Base-by-base conservation (phyloP, 2,797 vertebrate genomes). In the Liparis tanakae region DNA sequence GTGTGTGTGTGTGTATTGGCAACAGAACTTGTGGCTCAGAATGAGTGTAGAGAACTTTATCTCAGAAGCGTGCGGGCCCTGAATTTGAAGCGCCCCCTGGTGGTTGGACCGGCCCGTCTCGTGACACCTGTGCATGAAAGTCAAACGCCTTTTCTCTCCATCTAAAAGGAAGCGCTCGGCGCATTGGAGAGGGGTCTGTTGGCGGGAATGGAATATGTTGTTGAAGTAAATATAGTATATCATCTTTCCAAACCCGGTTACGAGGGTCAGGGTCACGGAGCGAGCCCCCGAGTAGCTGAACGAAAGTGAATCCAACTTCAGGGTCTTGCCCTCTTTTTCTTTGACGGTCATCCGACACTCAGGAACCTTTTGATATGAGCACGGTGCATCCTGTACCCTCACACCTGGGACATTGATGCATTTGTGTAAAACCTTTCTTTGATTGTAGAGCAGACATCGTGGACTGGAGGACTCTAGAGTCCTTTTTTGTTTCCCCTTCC, bases 361-460 rank as follows among this genome's bases (percentile, higher is more conserved):
- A 94, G 93, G 93, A 93, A 93, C 89, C 88, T 91, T 90, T 92
- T 91, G 85, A 87, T 85, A 81, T 55, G 82, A 72, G 69, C 81
- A 85, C 87, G 77, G 75, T 79, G 80, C 83, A 78, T 87, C 51
- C 70, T 73, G 79, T 80, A 81, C 76, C 82, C 88, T 87, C 66
- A 85, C 76, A 85, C 85, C 89, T 90, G 88, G 91, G 92, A 89
- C 87, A 90, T 90, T 84, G 78, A 87, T 82, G 84, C 87, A 83
- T 88, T 87, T 39, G 76, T 88, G 68, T 85, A 72, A 74, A 82
- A 70, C 22, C 54, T 84, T 85, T 60, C 43, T 90, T 87, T 86
- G 78, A 78, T 85, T 88, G 83, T 91, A 83, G 79, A 85, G 72
- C 73, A 86, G 82, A 82, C 71, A 61, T 85, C 73, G 69, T 74